A percentile compares a stretch with the other conserved stretches of the same genome.
phyloP scores from a whole-genome alignment of 2,888 invertebrate species.

The Drosophila mulleri region DNA sequence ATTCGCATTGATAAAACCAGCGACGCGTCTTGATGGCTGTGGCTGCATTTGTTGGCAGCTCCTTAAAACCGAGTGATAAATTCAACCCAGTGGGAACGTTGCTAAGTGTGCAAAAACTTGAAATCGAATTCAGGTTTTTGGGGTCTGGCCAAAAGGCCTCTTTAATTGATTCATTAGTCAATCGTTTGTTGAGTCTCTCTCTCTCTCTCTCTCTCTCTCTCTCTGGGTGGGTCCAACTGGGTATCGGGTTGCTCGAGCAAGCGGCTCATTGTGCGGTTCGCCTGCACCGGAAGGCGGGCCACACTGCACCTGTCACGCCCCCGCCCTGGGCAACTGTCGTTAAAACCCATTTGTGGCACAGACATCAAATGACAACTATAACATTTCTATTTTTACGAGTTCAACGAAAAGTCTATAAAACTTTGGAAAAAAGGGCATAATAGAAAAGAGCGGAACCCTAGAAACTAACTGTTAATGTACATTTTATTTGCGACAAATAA shows the following conservation, averaged over 20 bases:
- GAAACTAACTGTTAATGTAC: constrained; percentile 38
- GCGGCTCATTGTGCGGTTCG: constrained; percentile 24
- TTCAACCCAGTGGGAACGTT: constrained; percentile 29
- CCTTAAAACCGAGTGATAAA: constrained; percentile 55
- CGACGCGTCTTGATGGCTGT: constrained; percentile 52
- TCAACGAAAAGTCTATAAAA: constrained; percentile 65
- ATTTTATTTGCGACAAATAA: constrained; percentile 77
- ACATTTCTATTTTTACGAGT: constrained; percentile 79
- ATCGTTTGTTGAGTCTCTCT: constrained; percentile 41
- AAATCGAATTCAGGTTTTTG: constrained; percentile 27
- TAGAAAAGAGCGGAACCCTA: constrained; percentile 36
- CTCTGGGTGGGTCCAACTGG: constrained; percentile 30
- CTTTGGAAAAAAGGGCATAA: not conserved
- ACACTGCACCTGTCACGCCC: constrained; percentile 64
- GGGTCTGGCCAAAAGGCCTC: constrained; percentile 44
- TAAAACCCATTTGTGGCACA: constrained; percentile 67
- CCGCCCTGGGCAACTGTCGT: constrained; percentile 59
- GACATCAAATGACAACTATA: constrained; percentile 62
- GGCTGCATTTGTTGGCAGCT: constrained; percentile 56
- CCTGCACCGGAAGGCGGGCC: not conserved
- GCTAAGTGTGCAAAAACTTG: constrained; percentile 21
- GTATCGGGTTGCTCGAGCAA: constrained; percentile 55
- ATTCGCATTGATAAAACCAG: constrained; percentile 47
- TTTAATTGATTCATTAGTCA: constrained; percentile 77
- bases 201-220: constrained; percentile 28